Conservation (phyloP, 2,113 vertebrate species). For the Cathartes aura region DNA sequence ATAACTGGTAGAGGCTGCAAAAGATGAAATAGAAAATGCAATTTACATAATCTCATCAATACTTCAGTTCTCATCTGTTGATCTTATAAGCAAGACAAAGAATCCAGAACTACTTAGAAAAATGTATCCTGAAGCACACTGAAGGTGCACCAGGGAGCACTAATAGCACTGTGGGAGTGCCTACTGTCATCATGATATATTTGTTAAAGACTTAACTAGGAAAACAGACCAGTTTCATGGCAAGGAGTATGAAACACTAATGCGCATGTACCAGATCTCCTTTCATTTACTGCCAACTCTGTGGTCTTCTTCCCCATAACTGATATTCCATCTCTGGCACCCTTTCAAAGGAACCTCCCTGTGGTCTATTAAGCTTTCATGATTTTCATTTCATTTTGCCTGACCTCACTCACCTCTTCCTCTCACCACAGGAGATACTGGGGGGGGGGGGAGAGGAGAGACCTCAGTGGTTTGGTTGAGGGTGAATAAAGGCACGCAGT, state of each 20-base stretch:
- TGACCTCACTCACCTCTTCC: conserved; percentile 23
- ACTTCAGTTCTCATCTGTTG: not conserved
- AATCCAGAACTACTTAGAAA: not conserved
- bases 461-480: not conserved
- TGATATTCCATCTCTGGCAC: not conserved
- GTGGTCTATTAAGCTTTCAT: conserved; percentile 36
- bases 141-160: not conserved
- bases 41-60: not conserved
- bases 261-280: rapidly evolving
- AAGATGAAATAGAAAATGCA: not conserved
- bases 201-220: not conserved
- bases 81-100: not conserved
- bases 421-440: not conserved
- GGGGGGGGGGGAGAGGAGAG: not conserved
- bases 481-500: not conserved
- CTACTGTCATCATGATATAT: not conserved
- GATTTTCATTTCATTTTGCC: conserved; percentile 25
- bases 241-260: not conserved
- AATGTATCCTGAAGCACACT: not conserved
- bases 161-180: not conserved
- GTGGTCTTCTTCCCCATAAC: not conserved
- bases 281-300: not conserved
- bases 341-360: conserved; percentile 31
- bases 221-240: not conserved
- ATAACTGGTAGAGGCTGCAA: not conserved